Conservation (phyloP, 2,888 invertebrate species). For the Villa cingulata region DNA sequence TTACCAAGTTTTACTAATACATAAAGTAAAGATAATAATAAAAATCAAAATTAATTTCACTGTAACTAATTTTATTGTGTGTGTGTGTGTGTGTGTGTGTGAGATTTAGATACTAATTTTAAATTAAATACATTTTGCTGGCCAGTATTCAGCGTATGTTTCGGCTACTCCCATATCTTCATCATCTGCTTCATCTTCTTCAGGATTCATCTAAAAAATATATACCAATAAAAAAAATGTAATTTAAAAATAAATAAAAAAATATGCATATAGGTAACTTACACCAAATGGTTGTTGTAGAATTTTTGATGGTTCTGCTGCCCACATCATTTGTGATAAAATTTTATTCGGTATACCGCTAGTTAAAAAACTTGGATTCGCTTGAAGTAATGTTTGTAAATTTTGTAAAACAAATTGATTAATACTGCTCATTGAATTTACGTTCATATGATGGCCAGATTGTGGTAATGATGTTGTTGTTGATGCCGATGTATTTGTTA, state of each 20-base stretch:
- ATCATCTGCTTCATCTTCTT: conserved; percentile 77
- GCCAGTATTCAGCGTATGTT: conserved; percentile 97
- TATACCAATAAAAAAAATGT: not conserved
- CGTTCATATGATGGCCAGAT: not conserved
- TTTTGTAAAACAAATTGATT: conserved; percentile 30
- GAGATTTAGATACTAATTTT: too few species aligned
- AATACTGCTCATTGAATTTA: conserved; percentile 21
- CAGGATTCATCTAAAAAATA: conserved; percentile 19
- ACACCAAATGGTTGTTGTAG: conserved; percentile 18
- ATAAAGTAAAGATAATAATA: too few species aligned
- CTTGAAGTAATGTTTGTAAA: conserved; percentile 30
- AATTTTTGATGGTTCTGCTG: conserved; percentile 24
- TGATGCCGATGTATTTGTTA: conserved; percentile 12
- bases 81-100: not conserved
- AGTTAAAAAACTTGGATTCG: conserved; percentile 34
- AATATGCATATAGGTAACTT: conserved; percentile 3
- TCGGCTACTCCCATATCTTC: conserved; percentile 97
- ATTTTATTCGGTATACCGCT: conserved; percentile 41
- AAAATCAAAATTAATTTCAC: conserved; percentile 1
- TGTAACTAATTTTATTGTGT: too few species aligned
- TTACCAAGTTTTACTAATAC: conserved; percentile 73
- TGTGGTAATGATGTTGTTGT: conserved; percentile 8
- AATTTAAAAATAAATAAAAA: not conserved
- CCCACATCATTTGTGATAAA: conserved; percentile 44
- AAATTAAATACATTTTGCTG: conserved; percentile 60